Base-by-base conservation (phyloP, 1,140 invertebrate species). In the Portunus trituberculatus region DNA sequence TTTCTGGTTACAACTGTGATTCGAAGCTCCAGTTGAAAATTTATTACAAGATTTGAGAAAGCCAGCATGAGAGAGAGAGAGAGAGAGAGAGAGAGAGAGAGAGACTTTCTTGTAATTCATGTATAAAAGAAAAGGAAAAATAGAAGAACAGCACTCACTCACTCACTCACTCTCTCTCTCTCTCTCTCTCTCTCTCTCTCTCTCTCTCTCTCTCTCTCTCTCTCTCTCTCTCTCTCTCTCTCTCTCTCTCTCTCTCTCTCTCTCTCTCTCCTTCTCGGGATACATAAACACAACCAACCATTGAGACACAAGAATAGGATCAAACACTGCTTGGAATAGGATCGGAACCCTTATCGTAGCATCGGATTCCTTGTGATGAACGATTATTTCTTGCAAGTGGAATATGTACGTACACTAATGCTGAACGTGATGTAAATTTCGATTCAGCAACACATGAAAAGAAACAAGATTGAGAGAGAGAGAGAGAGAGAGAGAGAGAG, bases 361-460 rank as follows among this genome's bases (percentile, higher is more conserved):
- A 76, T 76, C 20, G 10, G 6, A 76, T n/a, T 1, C 84, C 25
- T 87, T 87, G 4, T 76, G n/a, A 25, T 76, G 67, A 76, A 76
- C 67, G 67, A 76, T 76, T 1, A 8, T 20, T n/a, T n/a, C 48
- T 76, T 25, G 67, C 10, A 76, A 3, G 67, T n/a, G 4, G 25
- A 25, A 25, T 1, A n/a, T n/a, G 20, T 12, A 76, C n/a, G 20
- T n/a, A 59, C 3, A 12, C 16, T 0, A 76, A 76, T 1, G 67
- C n/a, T 2, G 59, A 91, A 91, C 46, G 4, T 46, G 67, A 91
- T 91, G 89, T 91, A 67, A 91, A 91, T 91, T 91, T 59, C 89
- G 46, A 91, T 91, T 91, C 59, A 91, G 67, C 52, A 91, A 91
- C 89, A 48, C 46, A 48, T 46, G 89, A 87, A 28, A 1, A 8